Base-by-base conservation (phyloP, 2,113 vertebrate species). In the Gymnorhina tibicen region DNA sequence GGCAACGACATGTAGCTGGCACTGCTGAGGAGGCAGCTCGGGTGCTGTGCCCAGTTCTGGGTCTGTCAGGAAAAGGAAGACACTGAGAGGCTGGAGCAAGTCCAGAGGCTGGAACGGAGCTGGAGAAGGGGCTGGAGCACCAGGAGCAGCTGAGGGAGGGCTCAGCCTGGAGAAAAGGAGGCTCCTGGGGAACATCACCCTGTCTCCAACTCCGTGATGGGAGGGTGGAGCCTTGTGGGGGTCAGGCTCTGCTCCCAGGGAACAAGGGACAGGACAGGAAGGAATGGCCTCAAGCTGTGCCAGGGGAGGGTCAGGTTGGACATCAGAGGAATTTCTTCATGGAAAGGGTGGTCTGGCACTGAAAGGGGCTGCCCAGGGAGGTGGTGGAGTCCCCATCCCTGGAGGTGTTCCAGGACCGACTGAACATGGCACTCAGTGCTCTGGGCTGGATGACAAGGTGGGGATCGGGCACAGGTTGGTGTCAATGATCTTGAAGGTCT, bases 381-480 rank as follows among this genome's bases (percentile, higher is more conserved):
- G 9, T 22, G 14, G 2, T 52, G 55, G 39, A 53, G 16, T 70
- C 9, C 55, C 39, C 23, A 30, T 19, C 10, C 16, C 39, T 70
- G 55, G 47, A 46, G 33, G 15, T 27, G 33, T 10, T 22, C 52
- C 19, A 12, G 55, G 47, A 30, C 20, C 0, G 1, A 7, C 47
- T 46, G 39, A 15, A 12, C 3, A 1, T 28, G 55, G 23, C 28
- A 20, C 47, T 55, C 16, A 30, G n/a, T 39, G 47, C 46, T 53
- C 27, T 87, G 63, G 30, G 6, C 55, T 53, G 55, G 41, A 41
- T 44, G 28, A 30, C 28, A 24, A 24, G 28, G 16, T 62, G 28
- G 28, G 28, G 5, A 39, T 62, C 0, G 0, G n/a, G 23, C 39
- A 14, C n/a, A 30, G 39, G 19, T 23, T 28, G 23, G 16, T 16